These are phyloP conservation scores for Hyaena hyaena DNA, from an alignment of 2,113 vertebrate genomes.

Conservation along the genomic window DNA sequence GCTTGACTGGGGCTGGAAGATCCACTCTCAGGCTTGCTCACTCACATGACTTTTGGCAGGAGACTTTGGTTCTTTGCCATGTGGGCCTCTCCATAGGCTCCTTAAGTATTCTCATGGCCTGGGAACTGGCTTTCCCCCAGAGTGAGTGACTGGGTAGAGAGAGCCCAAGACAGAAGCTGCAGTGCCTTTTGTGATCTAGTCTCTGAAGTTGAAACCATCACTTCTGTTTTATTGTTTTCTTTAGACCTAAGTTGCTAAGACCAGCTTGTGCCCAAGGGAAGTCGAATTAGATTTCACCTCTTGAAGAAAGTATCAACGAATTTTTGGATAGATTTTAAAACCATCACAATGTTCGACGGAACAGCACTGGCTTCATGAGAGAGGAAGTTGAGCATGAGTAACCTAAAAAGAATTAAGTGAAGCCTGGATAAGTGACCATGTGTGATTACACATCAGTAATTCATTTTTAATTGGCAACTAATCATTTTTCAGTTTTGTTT, in stretches of 20 bases:
- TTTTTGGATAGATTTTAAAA: not conserved
- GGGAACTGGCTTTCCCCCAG: not conserved
- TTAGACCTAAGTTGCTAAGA: not conserved
- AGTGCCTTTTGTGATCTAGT: not conserved
- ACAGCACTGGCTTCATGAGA: not conserved
- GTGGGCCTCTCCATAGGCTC: not conserved
- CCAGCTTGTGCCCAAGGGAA: not conserved
- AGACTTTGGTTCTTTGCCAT: not conserved
- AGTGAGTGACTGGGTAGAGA: not conserved
- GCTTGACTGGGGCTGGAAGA: not conserved
- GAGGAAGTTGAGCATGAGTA: conserved; percentile 31
- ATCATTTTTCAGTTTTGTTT: conserved; percentile 41
- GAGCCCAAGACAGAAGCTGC: not conserved
- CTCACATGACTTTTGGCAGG: not conserved
- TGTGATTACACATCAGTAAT: not conserved
- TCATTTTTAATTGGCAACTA: conserved; percentile 47
- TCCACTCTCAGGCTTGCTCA: not conserved
- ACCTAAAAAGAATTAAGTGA: conserved; percentile 55
- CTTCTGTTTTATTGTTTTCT: not conserved
- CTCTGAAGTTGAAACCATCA: not conserved
- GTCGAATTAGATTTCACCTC: not conserved
- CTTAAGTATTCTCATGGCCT: not conserved
- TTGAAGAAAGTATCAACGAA: not conserved
- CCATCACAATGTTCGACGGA: not conserved
- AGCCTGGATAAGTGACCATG: not conserved